Conservation (phyloP, 2,888 invertebrate species). For the Synergus umbraculus region DNA sequence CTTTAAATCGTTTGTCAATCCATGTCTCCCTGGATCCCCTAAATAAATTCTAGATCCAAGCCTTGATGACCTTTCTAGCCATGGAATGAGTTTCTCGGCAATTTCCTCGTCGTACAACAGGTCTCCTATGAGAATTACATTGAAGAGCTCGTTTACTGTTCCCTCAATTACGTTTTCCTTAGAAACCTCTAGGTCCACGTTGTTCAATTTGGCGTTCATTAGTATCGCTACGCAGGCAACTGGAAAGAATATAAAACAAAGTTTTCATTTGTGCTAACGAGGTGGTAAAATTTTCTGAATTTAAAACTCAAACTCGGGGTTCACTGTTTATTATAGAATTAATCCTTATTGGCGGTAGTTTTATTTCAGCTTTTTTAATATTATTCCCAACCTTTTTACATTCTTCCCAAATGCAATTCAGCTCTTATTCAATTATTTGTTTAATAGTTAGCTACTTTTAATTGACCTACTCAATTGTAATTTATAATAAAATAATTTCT, state of each 20-base stretch:
- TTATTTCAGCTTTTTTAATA: neutral
- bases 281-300: conserved; percentile 18
- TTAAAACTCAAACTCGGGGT: neutral
- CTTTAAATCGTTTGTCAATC: conserved; percentile 75
- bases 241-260: conserved; percentile 68
- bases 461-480: no score
- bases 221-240: conserved; percentile 78
- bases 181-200: conserved; percentile 74
- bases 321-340: neutral
- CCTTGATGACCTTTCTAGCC: conserved; percentile 75
- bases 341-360: neutral
- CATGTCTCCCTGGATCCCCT: conserved; percentile 83
- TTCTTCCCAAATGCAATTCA: neutral
- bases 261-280: conserved; percentile 18
- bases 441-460: no score
- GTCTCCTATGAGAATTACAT: conserved; percentile 84
- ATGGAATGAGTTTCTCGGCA: conserved; percentile 78
- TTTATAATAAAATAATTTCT: neutral
- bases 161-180: conserved; percentile 72
- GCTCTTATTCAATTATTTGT: neutral
- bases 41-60: conserved; percentile 77
- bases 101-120: conserved; percentile 84
- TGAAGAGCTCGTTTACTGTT: conserved; percentile 72
- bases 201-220: conserved; percentile 80
- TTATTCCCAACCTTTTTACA: neutral